Evolutionary conservation across 2,888 invertebrate species (phyloP).

Genomic region (Clitarchus hookeri): DNA sequence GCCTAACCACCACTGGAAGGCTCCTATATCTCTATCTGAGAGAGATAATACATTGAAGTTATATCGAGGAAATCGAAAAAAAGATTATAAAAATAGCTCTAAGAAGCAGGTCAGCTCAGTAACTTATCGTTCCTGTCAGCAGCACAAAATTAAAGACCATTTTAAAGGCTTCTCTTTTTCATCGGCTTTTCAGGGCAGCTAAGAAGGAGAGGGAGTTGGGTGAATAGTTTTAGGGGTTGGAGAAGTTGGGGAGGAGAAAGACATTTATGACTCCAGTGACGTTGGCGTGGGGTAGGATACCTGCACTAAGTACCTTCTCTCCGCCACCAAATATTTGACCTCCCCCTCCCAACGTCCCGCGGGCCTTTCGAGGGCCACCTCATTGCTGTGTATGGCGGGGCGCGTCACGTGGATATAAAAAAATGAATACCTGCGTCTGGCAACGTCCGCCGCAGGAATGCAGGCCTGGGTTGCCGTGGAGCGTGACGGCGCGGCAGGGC

Average conservation of each 20-base stretch:
- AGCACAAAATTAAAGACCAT: not conserved
- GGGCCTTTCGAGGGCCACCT: not conserved
- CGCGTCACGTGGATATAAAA: not conserved
- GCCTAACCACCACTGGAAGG: not conserved
- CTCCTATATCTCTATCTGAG: not conserved
- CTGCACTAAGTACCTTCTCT: not conserved
- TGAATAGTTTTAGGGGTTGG: too few relatives aligned
- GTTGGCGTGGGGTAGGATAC: not conserved
- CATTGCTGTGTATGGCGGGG: not conserved
- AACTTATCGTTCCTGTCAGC: conserved; percentile 14
- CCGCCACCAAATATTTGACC: not conserved
- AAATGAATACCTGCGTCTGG: not conserved
- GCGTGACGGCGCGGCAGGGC: not conserved
- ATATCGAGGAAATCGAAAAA: not conserved
- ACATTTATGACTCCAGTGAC: not conserved
- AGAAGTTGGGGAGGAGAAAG: not conserved
- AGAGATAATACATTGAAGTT: not conserved
- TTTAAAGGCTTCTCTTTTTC: not conserved
- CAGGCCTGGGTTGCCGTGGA: not conserved
- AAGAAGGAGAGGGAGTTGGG: too few relatives aligned
- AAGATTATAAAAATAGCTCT: not conserved
- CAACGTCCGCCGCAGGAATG: not conserved
- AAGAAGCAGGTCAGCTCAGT: not conserved
- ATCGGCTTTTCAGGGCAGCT: too few relatives aligned
- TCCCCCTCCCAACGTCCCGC: not conserved